A percentile compares a stretch with the other conserved stretches of the same genome.
Conservation (phyloP, 2,797 vertebrate species). For the Anguilla marmorata region DNA sequence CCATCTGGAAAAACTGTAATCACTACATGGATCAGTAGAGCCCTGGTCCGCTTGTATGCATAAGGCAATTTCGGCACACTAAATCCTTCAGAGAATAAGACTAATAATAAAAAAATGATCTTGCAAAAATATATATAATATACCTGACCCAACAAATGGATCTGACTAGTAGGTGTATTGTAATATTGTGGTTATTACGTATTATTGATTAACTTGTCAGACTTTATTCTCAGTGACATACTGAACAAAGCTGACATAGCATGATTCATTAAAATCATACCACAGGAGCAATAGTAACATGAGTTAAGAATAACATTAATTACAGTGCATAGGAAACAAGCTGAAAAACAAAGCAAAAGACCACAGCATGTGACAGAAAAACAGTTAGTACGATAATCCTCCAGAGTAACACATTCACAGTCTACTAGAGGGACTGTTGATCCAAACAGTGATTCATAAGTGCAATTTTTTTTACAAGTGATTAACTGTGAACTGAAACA, state of each 20-base stretch:
- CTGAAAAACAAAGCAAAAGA: not conserved
- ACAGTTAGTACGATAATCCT: not conserved
- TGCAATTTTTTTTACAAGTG: not conserved
- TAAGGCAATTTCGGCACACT: slow-evolving; percentile 62
- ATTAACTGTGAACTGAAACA: not conserved
- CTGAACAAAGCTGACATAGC: not conserved
- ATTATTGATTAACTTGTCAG: slow-evolving; percentile 37
- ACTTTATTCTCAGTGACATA: not conserved
- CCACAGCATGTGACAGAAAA: not conserved
- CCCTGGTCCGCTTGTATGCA: slow-evolving; percentile 41
- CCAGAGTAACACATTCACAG: not conserved
- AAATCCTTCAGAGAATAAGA: slow-evolving; percentile 66
- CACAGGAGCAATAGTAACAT: not conserved
- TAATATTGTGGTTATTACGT: slow-evolving; percentile 52
- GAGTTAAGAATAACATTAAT: not conserved
- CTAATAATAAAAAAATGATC: slow-evolving; percentile 75
- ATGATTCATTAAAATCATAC: not conserved
- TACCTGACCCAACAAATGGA: slow-evolving; percentile 21
- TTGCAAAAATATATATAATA: slow-evolving; percentile 29
- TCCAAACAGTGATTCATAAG: not conserved
- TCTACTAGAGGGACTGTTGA: not conserved
- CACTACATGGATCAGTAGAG: slow-evolving; percentile 72
- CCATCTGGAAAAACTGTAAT: slow-evolving; percentile 66
- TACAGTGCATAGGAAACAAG: not conserved
- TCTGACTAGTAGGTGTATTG: slow-evolving; percentile 47